Base-by-base conservation (phyloP, 2,888 invertebrate genomes). In the Auanema freiburgensis region DNA sequence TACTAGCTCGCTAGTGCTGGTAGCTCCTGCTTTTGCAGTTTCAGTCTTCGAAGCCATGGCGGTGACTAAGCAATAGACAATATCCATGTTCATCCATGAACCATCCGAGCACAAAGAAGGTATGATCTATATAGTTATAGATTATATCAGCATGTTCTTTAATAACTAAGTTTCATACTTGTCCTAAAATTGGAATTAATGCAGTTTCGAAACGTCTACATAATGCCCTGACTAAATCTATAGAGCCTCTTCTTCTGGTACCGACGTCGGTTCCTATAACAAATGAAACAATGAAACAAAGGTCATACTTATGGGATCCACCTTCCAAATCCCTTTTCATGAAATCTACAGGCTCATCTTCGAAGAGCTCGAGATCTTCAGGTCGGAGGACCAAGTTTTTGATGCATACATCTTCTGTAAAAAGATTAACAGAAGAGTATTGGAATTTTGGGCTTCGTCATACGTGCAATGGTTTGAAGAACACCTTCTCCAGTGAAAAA, bases 291-390 rank as follows among this genome's bases (percentile, higher is more conserved):
- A 50, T 61, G 18, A 5, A 16, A 16, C 6, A 33, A 42, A 41
- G 61, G 4, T 8, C 16, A 43, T 14, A 33, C 33, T 5, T 33
- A 33, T 5, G 8, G 3, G 3, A 5, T 33, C 21, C 57, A 6
- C 97, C 97, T 87, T 98, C 98, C 69, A 99, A 93, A 85, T 98
- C 98, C 40, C 94, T 88, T 3, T 93, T 88, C 67, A 94, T 93
- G 83, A 93, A 96, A 86, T 99, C 98, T 82, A 98, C 95, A 0
- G 98, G 92, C 84, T 96, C 97, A 84, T 97, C 96, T 85, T 95
- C 94, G 85, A 98, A 98, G 51, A 95, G 85, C 84, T 98, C 98
- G 85, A 93, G 91, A 85, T 99, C 98, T 0, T 93, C 91, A 58
- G 89, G 90, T 88, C 97, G 89, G 76, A 99, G 93, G 85, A 94